Conservation (phyloP, 2,113 vertebrate species). For the Ceyx margarethae region DNA sequence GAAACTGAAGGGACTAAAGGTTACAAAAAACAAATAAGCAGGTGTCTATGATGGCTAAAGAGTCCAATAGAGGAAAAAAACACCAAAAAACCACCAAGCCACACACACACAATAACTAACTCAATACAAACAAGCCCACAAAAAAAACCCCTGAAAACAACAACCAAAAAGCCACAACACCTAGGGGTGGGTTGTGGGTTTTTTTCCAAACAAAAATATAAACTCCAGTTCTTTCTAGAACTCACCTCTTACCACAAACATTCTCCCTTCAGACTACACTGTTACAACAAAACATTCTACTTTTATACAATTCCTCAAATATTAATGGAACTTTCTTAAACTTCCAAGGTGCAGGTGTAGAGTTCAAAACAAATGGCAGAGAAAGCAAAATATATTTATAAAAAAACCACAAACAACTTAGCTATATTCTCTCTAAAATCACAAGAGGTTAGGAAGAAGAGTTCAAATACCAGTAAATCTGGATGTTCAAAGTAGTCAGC, state of each 20-base stretch:
- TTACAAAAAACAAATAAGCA: background rate
- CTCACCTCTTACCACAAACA: background rate
- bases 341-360: background rate
- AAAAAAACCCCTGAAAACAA: background rate
- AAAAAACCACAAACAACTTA: background rate
- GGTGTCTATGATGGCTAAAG: background rate
- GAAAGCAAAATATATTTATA: background rate
- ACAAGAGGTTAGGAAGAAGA: background rate
- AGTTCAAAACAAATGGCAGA: background rate
- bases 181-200: background rate
- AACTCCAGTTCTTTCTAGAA: background rate
- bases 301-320: background rate
- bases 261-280: background rate
- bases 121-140: too few relatives aligned
- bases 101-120: too few relatives aligned
- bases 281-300: background rate
- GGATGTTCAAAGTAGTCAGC: background rate
- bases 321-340: background rate
- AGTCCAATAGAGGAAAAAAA: background rate
- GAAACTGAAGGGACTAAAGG: background rate
- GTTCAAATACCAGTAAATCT: background rate
- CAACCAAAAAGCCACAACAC: background rate
- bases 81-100: too few relatives aligned
- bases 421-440: background rate
- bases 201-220: background rate